Evolutionary conservation across 2,113 vertebrate species (phyloP).

Genomic region (Brienomyrus longianalis): DNA sequence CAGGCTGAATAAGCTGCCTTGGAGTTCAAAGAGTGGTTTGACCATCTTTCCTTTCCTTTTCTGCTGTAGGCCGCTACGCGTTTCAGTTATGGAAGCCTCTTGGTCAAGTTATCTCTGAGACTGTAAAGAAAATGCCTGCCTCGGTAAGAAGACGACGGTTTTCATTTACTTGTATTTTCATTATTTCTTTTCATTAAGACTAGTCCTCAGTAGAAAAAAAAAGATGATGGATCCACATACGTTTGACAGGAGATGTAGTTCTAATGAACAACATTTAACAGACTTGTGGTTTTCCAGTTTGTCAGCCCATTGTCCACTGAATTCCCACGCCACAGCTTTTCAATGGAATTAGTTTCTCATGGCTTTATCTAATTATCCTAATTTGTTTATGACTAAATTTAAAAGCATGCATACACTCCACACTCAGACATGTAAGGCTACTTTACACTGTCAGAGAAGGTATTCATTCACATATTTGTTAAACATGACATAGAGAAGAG

Average conservation of each 20-base stretch:
- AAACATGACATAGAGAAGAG: not conserved
- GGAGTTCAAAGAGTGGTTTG: not conserved
- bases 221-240: not conserved
- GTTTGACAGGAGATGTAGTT: not conserved
- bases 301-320: not conserved
- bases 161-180: not conserved
- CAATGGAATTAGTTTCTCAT: not conserved
- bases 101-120: constrained; percentile 72
- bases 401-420: not conserved
- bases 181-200: not conserved
- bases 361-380: not conserved
- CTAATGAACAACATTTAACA: not conserved
- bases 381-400: not conserved
- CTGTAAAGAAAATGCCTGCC: constrained; percentile 54
- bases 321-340: not conserved
- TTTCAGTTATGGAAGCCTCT: constrained; percentile 85
- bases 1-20: not conserved
- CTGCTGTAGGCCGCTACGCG: constrained; percentile 71
- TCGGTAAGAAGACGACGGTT: constrained; percentile 6
- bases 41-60: not conserved
- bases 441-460: not conserved
- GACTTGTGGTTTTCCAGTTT: not conserved
- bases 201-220: not conserved
- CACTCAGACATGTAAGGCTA: not conserved
- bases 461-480: not conserved